Conservation (phyloP, 2,113 vertebrate species). For the Plotosus lineatus region DNA sequence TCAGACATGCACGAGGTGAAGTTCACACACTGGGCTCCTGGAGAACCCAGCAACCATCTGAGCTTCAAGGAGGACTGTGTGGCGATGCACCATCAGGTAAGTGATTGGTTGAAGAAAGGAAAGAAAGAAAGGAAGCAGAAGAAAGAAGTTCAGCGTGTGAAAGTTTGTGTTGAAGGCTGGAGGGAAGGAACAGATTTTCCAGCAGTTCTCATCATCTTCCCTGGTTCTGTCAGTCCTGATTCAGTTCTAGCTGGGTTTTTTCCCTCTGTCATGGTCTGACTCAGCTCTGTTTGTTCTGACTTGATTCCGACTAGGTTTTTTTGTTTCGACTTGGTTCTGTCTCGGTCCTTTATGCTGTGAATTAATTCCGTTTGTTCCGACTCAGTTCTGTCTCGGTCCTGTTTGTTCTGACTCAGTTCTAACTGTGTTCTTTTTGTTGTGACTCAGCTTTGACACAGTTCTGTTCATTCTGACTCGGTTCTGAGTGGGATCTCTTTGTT, state of each 20-base stretch:
- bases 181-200: background rate
- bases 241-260: too few relatives aligned
- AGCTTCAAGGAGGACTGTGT: constrained; percentile 74
- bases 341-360: background rate
- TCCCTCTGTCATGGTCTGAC: too few relatives aligned
- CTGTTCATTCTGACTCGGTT: background rate
- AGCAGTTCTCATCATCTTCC: background rate
- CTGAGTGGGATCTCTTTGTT: background rate
- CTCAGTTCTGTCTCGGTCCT: background rate
- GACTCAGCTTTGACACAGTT: background rate
- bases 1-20: constrained; percentile 63
- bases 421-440: background rate
- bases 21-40: constrained; percentile 76
- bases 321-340: background rate
- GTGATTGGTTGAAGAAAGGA: background rate
- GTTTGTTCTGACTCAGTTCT: background rate
- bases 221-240: background rate
- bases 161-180: too few relatives aligned
- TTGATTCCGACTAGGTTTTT: background rate
- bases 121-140: background rate
- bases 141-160: too few relatives aligned
- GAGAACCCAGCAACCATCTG: constrained; percentile 73
- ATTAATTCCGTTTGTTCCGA: too few relatives aligned
- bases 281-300: background rate
- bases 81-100: constrained; percentile 69